Evolutionary conservation across 2,888 invertebrate species (phyloP).

Genomic region (Drosophila tripunctata): DNA sequence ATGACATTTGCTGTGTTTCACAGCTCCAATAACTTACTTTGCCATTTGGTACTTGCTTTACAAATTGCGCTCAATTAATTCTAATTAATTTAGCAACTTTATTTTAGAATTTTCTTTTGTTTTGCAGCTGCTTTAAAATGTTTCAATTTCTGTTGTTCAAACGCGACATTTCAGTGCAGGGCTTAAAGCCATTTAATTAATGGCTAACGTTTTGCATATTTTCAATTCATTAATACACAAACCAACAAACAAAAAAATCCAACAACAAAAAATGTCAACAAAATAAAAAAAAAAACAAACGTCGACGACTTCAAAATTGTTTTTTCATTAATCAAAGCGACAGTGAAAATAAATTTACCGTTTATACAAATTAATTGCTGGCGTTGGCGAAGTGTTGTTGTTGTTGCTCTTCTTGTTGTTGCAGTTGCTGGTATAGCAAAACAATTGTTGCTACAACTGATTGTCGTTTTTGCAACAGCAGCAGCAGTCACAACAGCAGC

Average conservation of each 20-base stretch:
- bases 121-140: conserved; percentile 27
- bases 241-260: too few relatives aligned
- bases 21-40: too few relatives aligned
- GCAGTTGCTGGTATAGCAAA: conserved; percentile 38
- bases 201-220: conserved; percentile 61
- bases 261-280: conserved; percentile 41
- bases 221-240: conserved; percentile 55
- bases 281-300: conserved; percentile 24
- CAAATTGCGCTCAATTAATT: neutral
- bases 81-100: conserved; percentile 1
- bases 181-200: conserved; percentile 59
- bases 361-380: conserved; percentile 56
- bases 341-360: conserved; percentile 61
- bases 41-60: too few relatives aligned
- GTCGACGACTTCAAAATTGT: conserved; percentile 51
- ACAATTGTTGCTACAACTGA: conserved; percentile 68
- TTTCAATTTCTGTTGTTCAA: conserved; percentile 36
- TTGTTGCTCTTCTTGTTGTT: conserved; percentile 28
- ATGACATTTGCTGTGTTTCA: neutral
- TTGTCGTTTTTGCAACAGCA: conserved; percentile 52
- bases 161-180: conserved; percentile 29
- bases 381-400: conserved; percentile 30
- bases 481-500: conserved; percentile 26
- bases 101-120: conserved; percentile 1
- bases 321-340: conserved; percentile 72